Conservation (phyloP, 2,888 invertebrate genomes). For the Serripes groenlandicus region DNA sequence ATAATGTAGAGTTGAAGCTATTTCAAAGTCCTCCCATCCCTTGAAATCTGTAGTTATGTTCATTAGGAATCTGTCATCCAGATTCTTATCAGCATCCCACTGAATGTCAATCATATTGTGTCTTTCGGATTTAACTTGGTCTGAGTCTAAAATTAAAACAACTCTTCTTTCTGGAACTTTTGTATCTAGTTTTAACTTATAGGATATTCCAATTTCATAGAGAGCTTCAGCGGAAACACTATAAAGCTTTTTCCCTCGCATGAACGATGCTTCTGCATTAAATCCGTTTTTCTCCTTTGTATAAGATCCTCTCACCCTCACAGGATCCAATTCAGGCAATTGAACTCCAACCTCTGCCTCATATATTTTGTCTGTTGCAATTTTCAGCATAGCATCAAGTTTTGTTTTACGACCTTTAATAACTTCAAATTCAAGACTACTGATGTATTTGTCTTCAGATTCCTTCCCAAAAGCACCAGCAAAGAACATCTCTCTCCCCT, state of each 20-base stretch:
- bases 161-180: constrained; percentile 67
- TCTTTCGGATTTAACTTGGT: constrained; percentile 42
- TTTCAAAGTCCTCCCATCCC: constrained; percentile 64
- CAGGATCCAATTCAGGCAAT: constrained; percentile 49
- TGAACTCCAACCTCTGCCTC: constrained; percentile 55
- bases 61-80: constrained; percentile 62
- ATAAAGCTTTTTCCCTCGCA: constrained; percentile 52
- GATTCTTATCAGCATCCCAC: constrained; percentile 75
- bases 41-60: constrained; percentile 60
- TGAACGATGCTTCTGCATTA: constrained; percentile 42
- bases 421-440: constrained; percentile 63
- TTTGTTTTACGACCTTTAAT: constrained; percentile 59
- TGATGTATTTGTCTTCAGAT: constrained; percentile 59
- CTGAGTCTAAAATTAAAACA: constrained; percentile 47
- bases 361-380: constrained; percentile 51
- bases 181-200: constrained; percentile 49
- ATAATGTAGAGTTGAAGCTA: constrained; percentile 56
- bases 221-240: constrained; percentile 35
- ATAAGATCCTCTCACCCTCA: constrained; percentile 44
- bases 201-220: constrained; percentile 33
- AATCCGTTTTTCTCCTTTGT: constrained; percentile 46
- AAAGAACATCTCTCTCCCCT: constrained; percentile 57
- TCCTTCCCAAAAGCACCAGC: constrained; percentile 59
- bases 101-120: constrained; percentile 65
- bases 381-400: constrained; percentile 57